Evolutionary conservation across 2,113 vertebrate species (phyloP).

Genomic region (Cromileptes altivelis): DNA sequence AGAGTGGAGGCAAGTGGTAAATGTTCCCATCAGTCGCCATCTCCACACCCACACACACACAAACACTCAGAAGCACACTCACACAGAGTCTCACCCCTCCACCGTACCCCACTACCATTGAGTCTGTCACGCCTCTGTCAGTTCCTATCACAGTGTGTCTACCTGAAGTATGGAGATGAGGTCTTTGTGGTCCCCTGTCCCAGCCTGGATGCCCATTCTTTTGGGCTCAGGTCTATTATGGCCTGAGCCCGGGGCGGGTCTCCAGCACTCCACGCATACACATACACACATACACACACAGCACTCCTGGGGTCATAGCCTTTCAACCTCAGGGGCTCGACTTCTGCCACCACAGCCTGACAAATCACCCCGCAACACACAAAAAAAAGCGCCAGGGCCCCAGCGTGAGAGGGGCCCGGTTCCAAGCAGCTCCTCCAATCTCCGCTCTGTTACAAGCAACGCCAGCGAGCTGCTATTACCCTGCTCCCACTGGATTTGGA

Average conservation of each 20-base stretch:
- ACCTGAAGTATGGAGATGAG: constrained; percentile 99
- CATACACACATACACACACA: constrained; percentile 68
- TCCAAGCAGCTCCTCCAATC: constrained; percentile 72
- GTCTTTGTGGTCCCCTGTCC: constrained; percentile 88
- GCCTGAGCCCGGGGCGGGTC: constrained; percentile 88
- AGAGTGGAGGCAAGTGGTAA: constrained; percentile 85
- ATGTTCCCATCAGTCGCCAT: constrained; percentile 86
- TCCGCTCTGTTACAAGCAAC: constrained; percentile 84
- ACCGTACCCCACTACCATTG: constrained; percentile 88
- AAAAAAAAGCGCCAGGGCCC: constrained; percentile 93
- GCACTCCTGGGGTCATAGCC: constrained; percentile 97
- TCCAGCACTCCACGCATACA: constrained; percentile 60
- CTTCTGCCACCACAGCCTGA: constrained; percentile 98
- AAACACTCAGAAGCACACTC: constrained; percentile 44
- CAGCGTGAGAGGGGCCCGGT: constrained; percentile 87
- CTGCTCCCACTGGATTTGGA: constrained; percentile 81
- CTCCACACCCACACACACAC: constrained; percentile 32
- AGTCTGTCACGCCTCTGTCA: constrained; percentile 97
- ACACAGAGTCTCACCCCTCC: constrained; percentile 61
- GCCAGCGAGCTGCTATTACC: constrained; percentile 84
- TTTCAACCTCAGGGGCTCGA: constrained; percentile 99
- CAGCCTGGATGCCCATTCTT: constrained; percentile 88
- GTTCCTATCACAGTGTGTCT: constrained; percentile 96
- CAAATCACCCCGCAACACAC: constrained; percentile 93
- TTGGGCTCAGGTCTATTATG: constrained; percentile 87